Conservation (phyloP, 2,888 invertebrate species). For the Phortica magna region DNA sequence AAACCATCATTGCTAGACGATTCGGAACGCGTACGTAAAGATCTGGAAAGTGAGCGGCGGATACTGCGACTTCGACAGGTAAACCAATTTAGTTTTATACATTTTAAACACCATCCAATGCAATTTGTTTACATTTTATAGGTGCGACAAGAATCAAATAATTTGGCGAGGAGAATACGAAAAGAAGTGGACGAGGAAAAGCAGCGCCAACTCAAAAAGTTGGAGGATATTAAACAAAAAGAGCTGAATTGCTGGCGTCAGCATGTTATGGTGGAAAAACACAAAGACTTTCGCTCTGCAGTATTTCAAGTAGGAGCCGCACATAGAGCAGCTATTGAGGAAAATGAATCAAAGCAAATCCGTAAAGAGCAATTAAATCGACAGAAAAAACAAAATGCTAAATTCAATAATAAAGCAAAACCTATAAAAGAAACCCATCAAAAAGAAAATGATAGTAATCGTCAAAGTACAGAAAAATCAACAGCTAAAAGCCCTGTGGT, state of each 20-base stretch:
- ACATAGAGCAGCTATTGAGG: constrained; percentile 68
- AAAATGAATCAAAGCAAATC: constrained; percentile 56
- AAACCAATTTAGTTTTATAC: constrained; percentile 37
- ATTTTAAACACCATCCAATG: not conserved
- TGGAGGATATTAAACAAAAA: constrained; percentile 79
- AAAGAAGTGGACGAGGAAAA: constrained; percentile 80
- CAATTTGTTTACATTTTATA: constrained; percentile 54
- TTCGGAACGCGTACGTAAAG: constrained; percentile 79
- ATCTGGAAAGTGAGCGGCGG: constrained; percentile 80
- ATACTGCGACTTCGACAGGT: constrained; percentile 83
- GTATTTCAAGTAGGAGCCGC: constrained; percentile 74
- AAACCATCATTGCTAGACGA: constrained; percentile 68
- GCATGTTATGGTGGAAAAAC: constrained; percentile 78
- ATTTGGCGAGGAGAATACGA: constrained; percentile 80
- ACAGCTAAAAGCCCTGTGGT: too few species aligned
- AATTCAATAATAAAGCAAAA: constrained; percentile 37
- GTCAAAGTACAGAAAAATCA: constrained; percentile 53
- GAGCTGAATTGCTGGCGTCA: constrained; percentile 79
- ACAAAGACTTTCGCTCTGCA: constrained; percentile 70
- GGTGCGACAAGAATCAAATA: constrained; percentile 83
- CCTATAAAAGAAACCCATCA: constrained; percentile 21
- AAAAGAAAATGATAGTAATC: constrained; percentile 50
- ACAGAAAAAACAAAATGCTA: constrained; percentile 48
- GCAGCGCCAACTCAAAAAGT: constrained; percentile 78
- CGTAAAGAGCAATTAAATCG: constrained; percentile 45